Conservation (phyloP, 2,113 vertebrate genomes). For the Esox niger region DNA sequence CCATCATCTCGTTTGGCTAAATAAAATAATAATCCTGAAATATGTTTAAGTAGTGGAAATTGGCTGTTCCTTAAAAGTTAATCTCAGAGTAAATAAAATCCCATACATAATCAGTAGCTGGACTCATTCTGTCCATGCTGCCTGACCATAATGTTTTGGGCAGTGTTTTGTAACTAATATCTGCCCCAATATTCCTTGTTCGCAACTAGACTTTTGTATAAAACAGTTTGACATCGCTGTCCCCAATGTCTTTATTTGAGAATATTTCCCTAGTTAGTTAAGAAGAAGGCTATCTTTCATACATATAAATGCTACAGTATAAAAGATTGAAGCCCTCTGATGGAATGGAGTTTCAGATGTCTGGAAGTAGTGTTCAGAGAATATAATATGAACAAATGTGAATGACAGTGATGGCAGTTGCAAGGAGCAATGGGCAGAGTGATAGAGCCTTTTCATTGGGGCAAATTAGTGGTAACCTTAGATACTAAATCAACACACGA, state of each 20-base stretch:
- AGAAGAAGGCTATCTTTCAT: background rate
- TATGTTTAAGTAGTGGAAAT: too few species aligned
- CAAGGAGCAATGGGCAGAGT: background rate
- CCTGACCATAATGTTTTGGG: slow-evolving; percentile 69
- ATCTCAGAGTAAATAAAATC: too few species aligned
- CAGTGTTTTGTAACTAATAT: slow-evolving; percentile 76
- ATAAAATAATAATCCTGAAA: slow-evolving; percentile 12
- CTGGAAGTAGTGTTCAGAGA: background rate
- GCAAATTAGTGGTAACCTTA: background rate
- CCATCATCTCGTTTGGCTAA: slow-evolving; percentile 10
- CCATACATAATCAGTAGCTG: slow-evolving; percentile 70
- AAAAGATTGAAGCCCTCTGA: too few species aligned
- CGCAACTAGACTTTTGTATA: slow-evolving; percentile 43
- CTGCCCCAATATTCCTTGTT: slow-evolving; percentile 69
- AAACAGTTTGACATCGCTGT: too few species aligned
- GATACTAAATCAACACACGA: slow-evolving; percentile 6
- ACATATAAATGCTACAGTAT: background rate
- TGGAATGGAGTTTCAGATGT: background rate
- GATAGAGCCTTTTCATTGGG: background rate
- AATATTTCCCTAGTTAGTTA: background rate
- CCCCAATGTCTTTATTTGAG: background rate
- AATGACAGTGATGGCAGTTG: background rate
- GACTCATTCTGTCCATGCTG: slow-evolving; percentile 65
- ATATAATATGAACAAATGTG: background rate
- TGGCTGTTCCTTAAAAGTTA: too few species aligned